Conservation (phyloP, 1,140 invertebrate genomes). For the Brevipalpus yothersi region DNA sequence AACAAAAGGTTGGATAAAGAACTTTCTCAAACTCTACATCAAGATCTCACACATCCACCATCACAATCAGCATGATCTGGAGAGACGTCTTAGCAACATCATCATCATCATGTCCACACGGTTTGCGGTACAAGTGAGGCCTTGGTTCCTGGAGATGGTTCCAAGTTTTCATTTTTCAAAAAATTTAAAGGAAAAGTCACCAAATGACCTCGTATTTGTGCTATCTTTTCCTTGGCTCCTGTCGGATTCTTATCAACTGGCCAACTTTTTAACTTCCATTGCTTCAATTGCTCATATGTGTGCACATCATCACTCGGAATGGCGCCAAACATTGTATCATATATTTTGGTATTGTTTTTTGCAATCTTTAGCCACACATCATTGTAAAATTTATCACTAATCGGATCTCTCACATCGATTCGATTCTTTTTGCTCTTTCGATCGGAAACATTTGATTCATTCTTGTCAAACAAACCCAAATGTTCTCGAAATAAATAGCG, state of each 20-base stretch:
- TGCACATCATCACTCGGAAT: slow-evolving; percentile 52
- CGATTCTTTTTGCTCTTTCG: slow-evolving; percentile 21
- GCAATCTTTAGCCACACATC: slow-evolving; percentile 53
- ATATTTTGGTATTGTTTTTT: slow-evolving; percentile 51
- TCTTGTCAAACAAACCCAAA: slow-evolving; percentile 29
- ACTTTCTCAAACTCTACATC: too few species aligned
- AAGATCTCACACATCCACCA: too few species aligned
- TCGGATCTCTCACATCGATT: slow-evolving; percentile 39
- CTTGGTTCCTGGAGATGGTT: slow-evolving; percentile 45
- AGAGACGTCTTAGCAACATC: too few species aligned
- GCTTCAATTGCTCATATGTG: slow-evolving; percentile 41
- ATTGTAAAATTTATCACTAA: slow-evolving; percentile 47
- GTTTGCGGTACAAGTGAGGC: slow-evolving; percentile 31
- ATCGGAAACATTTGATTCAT: neutral
- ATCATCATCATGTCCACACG: slow-evolving; percentile 22
- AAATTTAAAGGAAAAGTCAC: slow-evolving; percentile 66
- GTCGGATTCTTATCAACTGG: slow-evolving; percentile 37
- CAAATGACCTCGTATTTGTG: slow-evolving; percentile 51
- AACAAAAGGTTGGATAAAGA: too few species aligned
- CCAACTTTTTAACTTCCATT: slow-evolving; percentile 36
- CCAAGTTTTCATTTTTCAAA: slow-evolving; percentile 51
- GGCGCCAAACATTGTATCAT: slow-evolving; percentile 63
- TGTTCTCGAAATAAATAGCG: slow-evolving; percentile 73
- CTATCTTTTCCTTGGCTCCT: slow-evolving; percentile 37
- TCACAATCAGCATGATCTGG: too few species aligned